Percentiles rank a stretch among this genome's conserved stretches.
These are phyloP conservation scores for Orius laevigatus DNA, from an alignment of 1,140 invertebrate genomes.

Conservation along the genomic window DNA sequence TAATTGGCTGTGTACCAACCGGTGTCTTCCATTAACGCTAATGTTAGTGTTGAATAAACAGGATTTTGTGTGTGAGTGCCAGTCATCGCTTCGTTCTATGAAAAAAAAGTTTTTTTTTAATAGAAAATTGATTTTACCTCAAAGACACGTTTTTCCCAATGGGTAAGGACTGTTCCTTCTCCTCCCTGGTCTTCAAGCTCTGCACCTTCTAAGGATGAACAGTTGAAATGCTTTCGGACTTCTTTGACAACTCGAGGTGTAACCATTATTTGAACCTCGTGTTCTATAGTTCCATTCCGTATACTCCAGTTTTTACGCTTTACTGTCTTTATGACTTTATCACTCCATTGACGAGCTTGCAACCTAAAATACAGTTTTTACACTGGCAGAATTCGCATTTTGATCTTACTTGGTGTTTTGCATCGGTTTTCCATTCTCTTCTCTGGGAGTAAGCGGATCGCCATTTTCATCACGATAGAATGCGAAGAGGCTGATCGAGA, in stretches of 20 bases:
- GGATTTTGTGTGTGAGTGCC: conserved; percentile 98
- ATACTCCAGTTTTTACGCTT: conserved; percentile 71
- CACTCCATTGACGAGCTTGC: conserved; percentile 87
- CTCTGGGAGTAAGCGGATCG: conserved; percentile 63
- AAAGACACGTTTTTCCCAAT: conserved; percentile 97
- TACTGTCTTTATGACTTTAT: conserved; percentile 68
- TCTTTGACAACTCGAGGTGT: conserved; percentile 76
- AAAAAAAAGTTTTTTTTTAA: neutral
- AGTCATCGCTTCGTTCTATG: conserved; percentile 97
- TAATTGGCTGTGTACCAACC: conserved; percentile 90
- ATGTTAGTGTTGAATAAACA: conserved; percentile 86
- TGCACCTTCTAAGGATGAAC: conserved; percentile 78
- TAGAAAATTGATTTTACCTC: conserved; percentile 42
- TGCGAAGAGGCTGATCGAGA: conserved; percentile 87
- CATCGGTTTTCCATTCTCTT: conserved; percentile 71
- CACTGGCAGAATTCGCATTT: neutral
- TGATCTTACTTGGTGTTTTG: conserved; percentile 68
- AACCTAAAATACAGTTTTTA: conserved; percentile 34
- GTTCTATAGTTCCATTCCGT: conserved; percentile 50
- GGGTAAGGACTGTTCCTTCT: conserved; percentile 89
- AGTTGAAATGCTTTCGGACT: conserved; percentile 82
- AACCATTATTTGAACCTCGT: conserved; percentile 76
- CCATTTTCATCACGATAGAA: conserved; percentile 81
- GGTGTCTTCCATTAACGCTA: conserved; percentile 96
- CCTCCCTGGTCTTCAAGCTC: conserved; percentile 97